Conservation (phyloP, 2,888 invertebrate genomes). For the Polia nebulosa region DNA sequence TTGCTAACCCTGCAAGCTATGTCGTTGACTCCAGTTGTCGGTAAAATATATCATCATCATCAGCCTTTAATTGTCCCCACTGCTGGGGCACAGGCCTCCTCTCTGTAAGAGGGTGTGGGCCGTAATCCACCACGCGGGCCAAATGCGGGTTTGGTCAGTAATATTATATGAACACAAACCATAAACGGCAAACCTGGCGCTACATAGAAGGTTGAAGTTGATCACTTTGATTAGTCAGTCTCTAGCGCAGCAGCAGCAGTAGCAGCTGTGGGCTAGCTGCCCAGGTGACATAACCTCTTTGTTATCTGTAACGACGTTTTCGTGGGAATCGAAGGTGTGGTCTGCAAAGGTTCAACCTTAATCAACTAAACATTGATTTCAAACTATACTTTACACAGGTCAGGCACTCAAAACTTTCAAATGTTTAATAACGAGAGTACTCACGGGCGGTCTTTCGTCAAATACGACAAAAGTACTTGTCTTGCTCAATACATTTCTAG, state of each 20-base stretch:
- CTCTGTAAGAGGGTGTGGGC: too few relatives aligned
- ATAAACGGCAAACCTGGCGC: background rate
- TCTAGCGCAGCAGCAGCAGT: too few relatives aligned
- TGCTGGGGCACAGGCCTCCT: too few relatives aligned
- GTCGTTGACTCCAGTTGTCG: background rate
- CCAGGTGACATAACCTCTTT: constrained; percentile 12
- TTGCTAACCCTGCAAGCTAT: background rate
- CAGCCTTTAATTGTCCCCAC: too few relatives aligned
- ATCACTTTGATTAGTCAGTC: background rate
- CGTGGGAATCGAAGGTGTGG: constrained; percentile 12
- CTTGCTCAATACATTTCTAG: constrained; percentile 89
- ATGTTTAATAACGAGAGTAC: constrained; percentile 71
- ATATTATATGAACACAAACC: background rate
- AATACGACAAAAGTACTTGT: constrained; percentile 83
- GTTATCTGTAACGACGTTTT: background rate
- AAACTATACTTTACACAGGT: constrained; percentile 20
- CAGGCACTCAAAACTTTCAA: constrained; percentile 49
- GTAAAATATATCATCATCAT: background rate
- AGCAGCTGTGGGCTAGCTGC: too few relatives aligned
- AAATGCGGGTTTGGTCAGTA: too few relatives aligned
- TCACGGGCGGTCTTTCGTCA: constrained; percentile 86
- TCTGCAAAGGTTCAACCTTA: constrained; percentile 14
- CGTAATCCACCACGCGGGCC: too few relatives aligned
- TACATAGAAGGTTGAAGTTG: constrained; percentile 5
- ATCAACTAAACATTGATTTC: constrained; percentile 46